Base-by-base conservation (phyloP, 2,797 vertebrate genomes). In the Siniperca obscura region DNA sequence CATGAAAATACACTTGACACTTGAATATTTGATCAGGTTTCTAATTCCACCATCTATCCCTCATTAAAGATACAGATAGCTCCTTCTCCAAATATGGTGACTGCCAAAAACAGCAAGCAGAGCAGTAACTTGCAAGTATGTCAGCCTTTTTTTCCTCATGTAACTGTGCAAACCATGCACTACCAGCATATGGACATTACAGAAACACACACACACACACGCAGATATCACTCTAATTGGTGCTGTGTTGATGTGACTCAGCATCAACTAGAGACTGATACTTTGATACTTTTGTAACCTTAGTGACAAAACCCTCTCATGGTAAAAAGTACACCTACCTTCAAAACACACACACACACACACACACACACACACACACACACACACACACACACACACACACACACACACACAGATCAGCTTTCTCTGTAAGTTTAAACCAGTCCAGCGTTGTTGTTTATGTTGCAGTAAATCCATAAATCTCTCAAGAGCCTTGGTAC, bases 221-320 rank as follows among this genome's bases (percentile, higher is more conserved):
- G 40, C 40, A 34, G 5, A 22, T 34, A 42, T 27, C 13, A 53
- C 19, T 9, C 2, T 21, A 36, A 42, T 34, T 34, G 19, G 25
- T 34, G 60, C 50, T 52, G 14, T 27, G 78, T 62, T 59, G 34
- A 52, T 36, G 46, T 56, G 64, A 79, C 46, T 60, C 73, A 38
- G 52, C 61, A 48, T 72, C 21, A 25, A 14, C 68, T 10, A 46
- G 22, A 25, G 25, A 9, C 52, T 21, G 73, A 59, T 57, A 57
- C 60, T 30, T 30, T 30, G 27, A 30, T 30, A 30, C 27, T 30
- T 50, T 56, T 13, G 48, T 75, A 70, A 34, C 53, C 72, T 55
- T 66, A 67, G 21, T 2, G 52, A 36, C 44, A 5, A 74, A 74
- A 42, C 25, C 27, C 46, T 25, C 19, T 21, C 8, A 36, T 42